Base-by-base conservation (phyloP, 1,140 invertebrate genomes). In the Procambarus virginalis region DNA sequence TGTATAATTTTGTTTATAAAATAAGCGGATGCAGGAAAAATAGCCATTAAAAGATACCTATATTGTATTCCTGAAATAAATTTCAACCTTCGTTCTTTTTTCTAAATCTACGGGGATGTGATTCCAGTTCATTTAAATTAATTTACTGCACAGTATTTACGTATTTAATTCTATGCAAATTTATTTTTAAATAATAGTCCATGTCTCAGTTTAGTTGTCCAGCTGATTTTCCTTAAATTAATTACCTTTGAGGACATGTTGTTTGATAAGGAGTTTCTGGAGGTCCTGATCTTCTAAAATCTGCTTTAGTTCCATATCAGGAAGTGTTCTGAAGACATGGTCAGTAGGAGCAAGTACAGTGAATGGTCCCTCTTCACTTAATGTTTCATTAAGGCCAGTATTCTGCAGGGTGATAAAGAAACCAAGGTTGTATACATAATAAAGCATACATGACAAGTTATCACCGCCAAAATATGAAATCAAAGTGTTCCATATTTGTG, bases 291-390 rank as follows among this genome's bases (percentile, higher is more conserved):
- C 93, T 79, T 94, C 93, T 55, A 94, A 77, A 8, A 95, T 82
- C 46, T 92, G 92, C 73, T 94, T 93, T 20, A 95, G 89, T 79
- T 94, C 93, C 34, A 94, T 93, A 60, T 93, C 93, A 4, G 93
- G 93, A 20, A 95, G 92, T 64, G 93, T 91, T 51, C 93, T 92
- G 90, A 95, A 94, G 12, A 94, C 94, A 9, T 92, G 91, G 91
- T 95, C 93, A 3, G 93, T 93, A 8, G 94, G 94, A 22, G 94
- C 94, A 48, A 95, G 93, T 22, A 95, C 88, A 2, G 95, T 95
- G 89, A 94, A 93, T 22, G 94, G 93, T 8, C 93, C 93, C 20
- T 91, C 91, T 87, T 94, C 93, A 76, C 93, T 92, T 12, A 95
- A 91, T 76, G 94, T 93, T 34, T 94, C 93, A 87, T 94, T 94